Evolutionary conservation across 2,888 invertebrate genomes (phyloP), one percentile per base, ranked within the genome.

Genomic region (Alitta virens): DNA sequence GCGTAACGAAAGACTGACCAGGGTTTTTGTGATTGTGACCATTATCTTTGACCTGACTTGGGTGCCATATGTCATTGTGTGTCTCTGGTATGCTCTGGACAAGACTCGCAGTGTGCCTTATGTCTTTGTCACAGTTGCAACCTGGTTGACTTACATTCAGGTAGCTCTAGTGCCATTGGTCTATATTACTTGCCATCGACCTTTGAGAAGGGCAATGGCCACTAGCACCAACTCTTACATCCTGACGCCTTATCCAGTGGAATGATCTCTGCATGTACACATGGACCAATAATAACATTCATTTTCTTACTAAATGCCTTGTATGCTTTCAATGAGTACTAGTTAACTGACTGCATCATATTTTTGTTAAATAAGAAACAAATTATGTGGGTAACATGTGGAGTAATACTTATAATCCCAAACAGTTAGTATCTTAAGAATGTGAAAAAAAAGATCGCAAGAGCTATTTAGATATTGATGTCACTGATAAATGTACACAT

Each of bases 71-170:
- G 58, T 75, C 21, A 63, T 76, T 23, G 66, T 74, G 55, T 68
- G 71, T 1, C 72, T 72, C 62, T 71, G 74, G 63, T 68, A 73
- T 46, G 72, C 74, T 25, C 76, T 77, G 63, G 67, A 68, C 52
- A 66, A 66, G 18, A 16, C 46, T 7, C 27, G 63, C 16, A 23
- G 43, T 5, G 55, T 74, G 23, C 65, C 72, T 2, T 53, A 64
- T 2, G 25, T 63, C 3, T 71, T 72, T 55, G 68, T 74, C 7
- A 70, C 73, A 16, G 64, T 72, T 16, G 65, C 75, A 9, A 74
- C 77, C 12, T 74, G 76, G 71, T 40, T 75, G 33, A 74, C 72
- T 14, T 74, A 76, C 63, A 67, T 67, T 2, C 75, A 77, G 59
- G 74, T 76, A 40, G 75, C 72, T 2, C 50, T 75, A 1, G 72